Evolutionary conservation across 1,140 invertebrate genomes (phyloP), one percentile per base, ranked within the genome.

Genomic region (Danaus plexippus): DNA sequence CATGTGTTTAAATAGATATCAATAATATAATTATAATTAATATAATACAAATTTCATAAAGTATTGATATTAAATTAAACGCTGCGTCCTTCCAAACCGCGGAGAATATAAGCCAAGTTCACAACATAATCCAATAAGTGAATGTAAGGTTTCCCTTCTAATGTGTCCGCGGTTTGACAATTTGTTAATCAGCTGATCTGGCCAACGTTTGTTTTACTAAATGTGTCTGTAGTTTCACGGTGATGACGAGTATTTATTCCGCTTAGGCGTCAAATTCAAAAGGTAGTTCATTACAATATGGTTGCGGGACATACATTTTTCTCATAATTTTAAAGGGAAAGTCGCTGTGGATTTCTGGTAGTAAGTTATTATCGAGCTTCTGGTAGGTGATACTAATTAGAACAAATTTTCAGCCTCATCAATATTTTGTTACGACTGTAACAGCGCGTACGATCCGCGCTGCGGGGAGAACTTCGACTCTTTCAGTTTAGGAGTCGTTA

Each of bases 401-500:
- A 2, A 32, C 7, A 2, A 32, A 32, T 3, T 32, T 32, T 3
- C 70, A 85, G 82, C 65, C 5, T 76, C 71, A 15, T 74, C 83
- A 42, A 85, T 86, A 40, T 64, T 85, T 11, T 96, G 95, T 75
- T 96, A 95, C 71, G 91, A 95, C 63, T 96, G 95, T 83, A 96
- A 96, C 85, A 95, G 94, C 52, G 91, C 90, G 47, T 95, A 91
- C 69, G 95, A 96, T 83, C 93, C 93, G 13, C 90, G 94, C 67
- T 96, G 95, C 71, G 95, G 92, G 2, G 93, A 96, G 73, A 92
- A 94, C 2, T 96, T 97, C 71, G 91, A 95, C 73, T 85, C 92
- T 0, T 94, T 93, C 78, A 94, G 92, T 47, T 89, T 96, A 52
- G 94, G 93, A 11, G 89, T 90, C 53, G 92, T 96, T 5, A 95